Conservation (phyloP, 1,140 invertebrate genomes). For the Brachionus manjavacas region DNA sequence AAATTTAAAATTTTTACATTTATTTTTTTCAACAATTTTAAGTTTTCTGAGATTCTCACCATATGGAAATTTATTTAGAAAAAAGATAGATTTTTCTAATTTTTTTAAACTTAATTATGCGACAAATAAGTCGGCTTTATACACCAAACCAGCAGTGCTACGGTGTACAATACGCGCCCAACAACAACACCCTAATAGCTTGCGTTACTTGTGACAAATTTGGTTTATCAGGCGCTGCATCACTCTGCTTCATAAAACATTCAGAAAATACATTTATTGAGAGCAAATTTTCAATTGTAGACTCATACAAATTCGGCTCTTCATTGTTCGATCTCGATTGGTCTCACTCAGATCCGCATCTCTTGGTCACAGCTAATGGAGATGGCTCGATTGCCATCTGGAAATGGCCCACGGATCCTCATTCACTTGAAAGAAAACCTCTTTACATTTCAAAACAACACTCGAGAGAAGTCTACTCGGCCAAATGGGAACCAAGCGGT, state of each 20-base stretch:
- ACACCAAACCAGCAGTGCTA: slow-evolving; percentile 33
- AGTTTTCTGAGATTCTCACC: not conserved
- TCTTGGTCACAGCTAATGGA: slow-evolving; percentile 17
- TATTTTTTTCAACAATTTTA: not conserved
- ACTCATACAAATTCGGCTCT: not conserved
- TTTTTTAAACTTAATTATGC: not conserved
- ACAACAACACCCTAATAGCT: slow-evolving; percentile 10
- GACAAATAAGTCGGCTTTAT: slow-evolving; percentile 27
- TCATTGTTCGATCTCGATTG: slow-evolving; percentile 38
- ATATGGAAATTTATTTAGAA: slow-evolving; percentile 6
- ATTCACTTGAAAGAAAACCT: not conserved
- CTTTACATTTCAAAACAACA: not conserved
- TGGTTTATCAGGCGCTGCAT: slow-evolving; percentile 3
- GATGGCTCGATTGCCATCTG: slow-evolving; percentile 38
- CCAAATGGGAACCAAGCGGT: slow-evolving; percentile 36
- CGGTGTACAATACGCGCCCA: slow-evolving; percentile 18
- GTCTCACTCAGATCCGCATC: not conserved
- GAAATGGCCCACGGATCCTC: not conserved
- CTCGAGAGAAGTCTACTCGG: not conserved
- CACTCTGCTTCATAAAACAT: slow-evolving; percentile 24
- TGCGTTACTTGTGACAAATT: slow-evolving; percentile 38
- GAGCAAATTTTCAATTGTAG: slow-evolving; percentile 33
- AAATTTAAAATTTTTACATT: not conserved
- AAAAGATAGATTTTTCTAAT: not conserved
- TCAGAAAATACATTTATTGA: slow-evolving; percentile 4